Percentiles rank a stretch among this genome's conserved stretches.
phyloP scores from a whole-genome alignment of 2,888 invertebrate species.

The Lysandra coridon region DNA sequence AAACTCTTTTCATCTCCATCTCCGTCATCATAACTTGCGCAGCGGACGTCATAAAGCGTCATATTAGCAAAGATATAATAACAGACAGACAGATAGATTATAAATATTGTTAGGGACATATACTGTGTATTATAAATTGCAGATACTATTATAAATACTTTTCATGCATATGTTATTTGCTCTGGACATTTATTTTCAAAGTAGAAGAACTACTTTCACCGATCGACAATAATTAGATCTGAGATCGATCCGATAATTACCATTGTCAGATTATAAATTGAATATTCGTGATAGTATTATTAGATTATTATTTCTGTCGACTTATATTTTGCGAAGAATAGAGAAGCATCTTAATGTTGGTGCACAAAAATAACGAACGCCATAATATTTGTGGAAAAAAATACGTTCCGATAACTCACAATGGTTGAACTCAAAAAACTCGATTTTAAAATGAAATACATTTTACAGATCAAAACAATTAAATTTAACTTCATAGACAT shows the following conservation, averaged over 20 bases:
- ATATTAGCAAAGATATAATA: too few species aligned
- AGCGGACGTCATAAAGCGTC: too few species aligned
- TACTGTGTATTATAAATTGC: neutral
- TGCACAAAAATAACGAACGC: neutral
- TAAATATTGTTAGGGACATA: neutral
- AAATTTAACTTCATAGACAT: slow-evolving; percentile 1
- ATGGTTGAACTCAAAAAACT: neutral
- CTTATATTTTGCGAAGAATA: neutral
- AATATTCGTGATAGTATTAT: slow-evolving; percentile 15
- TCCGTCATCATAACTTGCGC: too few species aligned
- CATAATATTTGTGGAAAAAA: neutral
- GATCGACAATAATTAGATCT: slow-evolving; percentile 13
- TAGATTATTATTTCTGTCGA: neutral
- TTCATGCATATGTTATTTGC: neutral
- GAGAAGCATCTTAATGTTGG: neutral
- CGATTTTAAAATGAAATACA: neutral
- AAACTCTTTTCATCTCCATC: too few species aligned
- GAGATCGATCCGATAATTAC: slow-evolving; percentile 22
- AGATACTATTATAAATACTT: neutral
- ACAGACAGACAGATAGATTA: too few species aligned
- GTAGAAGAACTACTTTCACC: slow-evolving; percentile 18
- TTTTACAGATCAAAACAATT: neutral
- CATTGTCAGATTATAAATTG: neutral
- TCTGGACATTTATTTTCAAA: neutral
- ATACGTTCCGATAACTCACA: neutral